Percentiles rank a stretch among this genome's conserved stretches.
Evolutionary conservation across 2,113 vertebrate species (phyloP).

Genomic region (Phrynosoma platyrhinos): DNA sequence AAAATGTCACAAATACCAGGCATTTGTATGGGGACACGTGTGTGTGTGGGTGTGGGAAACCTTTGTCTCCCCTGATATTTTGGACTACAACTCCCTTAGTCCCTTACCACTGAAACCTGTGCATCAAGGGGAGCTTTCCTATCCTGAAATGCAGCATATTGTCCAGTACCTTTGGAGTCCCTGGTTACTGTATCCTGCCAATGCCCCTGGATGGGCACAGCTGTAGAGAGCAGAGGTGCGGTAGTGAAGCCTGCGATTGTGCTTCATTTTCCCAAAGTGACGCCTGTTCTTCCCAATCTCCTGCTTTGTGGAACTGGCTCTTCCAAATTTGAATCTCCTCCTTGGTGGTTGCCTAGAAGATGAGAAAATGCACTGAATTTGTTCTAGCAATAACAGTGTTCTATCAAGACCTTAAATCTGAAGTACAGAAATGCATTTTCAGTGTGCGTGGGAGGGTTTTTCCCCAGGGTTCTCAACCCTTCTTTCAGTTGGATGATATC

Average conservation of each 20-base stretch:
- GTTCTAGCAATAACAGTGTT: neutral
- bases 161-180: conserved; percentile 59
- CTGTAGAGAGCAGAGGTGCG: conserved; percentile 48
- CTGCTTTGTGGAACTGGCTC: fast-evolving
- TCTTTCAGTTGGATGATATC: neutral
- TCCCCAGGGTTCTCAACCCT: neutral
- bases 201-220: conserved; percentile 23
- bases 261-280: conserved; percentile 46
- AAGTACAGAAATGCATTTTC: neutral
- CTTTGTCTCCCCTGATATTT: neutral
- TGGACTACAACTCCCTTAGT: neutral
- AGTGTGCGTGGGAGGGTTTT: neutral
- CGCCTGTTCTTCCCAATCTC: conserved; percentile 1
- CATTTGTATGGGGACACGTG: neutral
- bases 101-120: neutral
- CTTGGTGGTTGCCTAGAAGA: conserved; percentile 35
- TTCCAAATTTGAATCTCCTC: conserved; percentile 11
- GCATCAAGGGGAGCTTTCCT: neutral
- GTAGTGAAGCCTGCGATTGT: conserved; percentile 49
- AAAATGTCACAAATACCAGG: neutral
- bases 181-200: conserved; percentile 49
- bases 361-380: neutral
- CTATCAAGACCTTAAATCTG: neutral
- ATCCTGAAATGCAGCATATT: neutral
- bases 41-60: too few species aligned